Conservation (phyloP, 1,140 invertebrate genomes). For the Protaetia brevitarsis region DNA sequence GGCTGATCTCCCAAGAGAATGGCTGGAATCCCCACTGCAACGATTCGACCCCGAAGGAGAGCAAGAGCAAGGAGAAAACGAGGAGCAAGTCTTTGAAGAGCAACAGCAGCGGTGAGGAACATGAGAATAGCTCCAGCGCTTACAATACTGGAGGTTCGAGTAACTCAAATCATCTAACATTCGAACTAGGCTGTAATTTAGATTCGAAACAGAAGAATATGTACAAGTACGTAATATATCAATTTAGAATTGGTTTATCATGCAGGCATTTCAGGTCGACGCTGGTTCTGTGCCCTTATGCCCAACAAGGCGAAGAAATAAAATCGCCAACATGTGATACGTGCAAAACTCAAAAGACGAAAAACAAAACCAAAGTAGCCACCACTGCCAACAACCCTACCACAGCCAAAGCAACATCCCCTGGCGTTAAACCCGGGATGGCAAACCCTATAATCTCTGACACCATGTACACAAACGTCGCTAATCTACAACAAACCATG, state of each 20-base stretch:
- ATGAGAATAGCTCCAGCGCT: constrained; percentile 67
- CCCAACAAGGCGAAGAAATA: constrained; percentile 35
- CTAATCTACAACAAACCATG: constrained; percentile 71
- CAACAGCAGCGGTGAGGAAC: constrained; percentile 57
- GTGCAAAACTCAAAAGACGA: constrained; percentile 35
- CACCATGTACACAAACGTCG: constrained; percentile 72
- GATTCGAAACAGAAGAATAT: constrained; percentile 51
- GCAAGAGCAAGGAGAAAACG: constrained; percentile 33
- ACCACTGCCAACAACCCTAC: constrained; percentile 32
- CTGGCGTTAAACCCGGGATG: constrained; percentile 35
- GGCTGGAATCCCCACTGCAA: constrained; percentile 42
- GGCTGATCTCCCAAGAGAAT: constrained; percentile 43
- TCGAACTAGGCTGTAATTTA: constrained; percentile 56
- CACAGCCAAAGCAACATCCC: constrained; percentile 38
- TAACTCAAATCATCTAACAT: constrained; percentile 65
- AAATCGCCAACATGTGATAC: constrained; percentile 35
- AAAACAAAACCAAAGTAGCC: constrained; percentile 38
- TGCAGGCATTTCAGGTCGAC: constrained; percentile 41
- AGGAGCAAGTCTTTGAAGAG: constrained; percentile 49
- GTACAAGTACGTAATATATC: constrained; percentile 31
- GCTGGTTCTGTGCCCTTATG: constrained; percentile 50
- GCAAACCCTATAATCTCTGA: constrained; percentile 47
- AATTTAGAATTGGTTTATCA: too few species aligned
- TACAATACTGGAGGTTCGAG: constrained; percentile 77
- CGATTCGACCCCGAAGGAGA: constrained; percentile 30